Evolutionary conservation across 2,113 vertebrate genomes (phyloP).

Genomic region (Synodontis membranacea): DNA sequence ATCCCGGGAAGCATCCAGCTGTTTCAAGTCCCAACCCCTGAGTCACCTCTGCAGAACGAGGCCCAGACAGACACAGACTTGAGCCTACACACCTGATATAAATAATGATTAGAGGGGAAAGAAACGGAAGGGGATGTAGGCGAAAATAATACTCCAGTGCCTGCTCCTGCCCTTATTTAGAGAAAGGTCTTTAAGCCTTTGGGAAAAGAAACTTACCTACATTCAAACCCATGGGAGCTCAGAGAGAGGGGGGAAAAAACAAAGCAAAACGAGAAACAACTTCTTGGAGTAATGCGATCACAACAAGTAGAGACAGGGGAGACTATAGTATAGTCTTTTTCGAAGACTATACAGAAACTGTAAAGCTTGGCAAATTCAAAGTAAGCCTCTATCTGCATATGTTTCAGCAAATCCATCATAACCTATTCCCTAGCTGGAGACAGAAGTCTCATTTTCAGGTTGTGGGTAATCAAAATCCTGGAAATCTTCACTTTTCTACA

Average conservation of each 20-base stretch:
- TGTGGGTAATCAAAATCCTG: not conserved
- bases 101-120: slow-evolving; percentile 19
- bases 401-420: not conserved
- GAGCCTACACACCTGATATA: slow-evolving; percentile 22
- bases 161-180: not conserved
- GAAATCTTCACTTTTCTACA: not conserved
- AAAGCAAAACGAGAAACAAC: not conserved
- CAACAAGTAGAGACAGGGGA: not conserved
- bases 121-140: slow-evolving; percentile 6
- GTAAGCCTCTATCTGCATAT: not conserved
- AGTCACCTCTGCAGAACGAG: not conserved
- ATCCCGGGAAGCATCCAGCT: not conserved
- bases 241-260: not conserved
- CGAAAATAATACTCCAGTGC: not conserved
- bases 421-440: not conserved
- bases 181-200: slow-evolving; percentile 18
- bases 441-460: not conserved
- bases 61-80: not conserved
- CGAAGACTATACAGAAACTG: not conserved
- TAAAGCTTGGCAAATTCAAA: not conserved
- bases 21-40: slow-evolving; percentile 21
- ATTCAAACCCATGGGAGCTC: not conserved
- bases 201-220: not conserved
- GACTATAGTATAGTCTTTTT: too few relatives aligned
- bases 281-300: not conserved